phyloP scores from a whole-genome alignment of 1,140 invertebrate species.

The Caerostris extrusa region DNA sequence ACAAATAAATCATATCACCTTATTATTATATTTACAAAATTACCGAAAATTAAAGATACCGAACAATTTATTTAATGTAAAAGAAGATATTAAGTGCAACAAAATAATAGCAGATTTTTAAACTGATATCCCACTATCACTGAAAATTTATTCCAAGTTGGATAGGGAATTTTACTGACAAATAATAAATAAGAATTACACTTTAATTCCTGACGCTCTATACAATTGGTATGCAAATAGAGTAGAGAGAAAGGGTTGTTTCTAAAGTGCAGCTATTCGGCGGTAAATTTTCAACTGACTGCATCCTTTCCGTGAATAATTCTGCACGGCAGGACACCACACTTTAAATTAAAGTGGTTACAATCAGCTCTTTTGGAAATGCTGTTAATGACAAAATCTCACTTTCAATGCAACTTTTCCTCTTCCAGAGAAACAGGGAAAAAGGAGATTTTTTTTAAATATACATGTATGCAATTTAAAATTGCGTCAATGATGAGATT shows the following conservation, averaged over 20 bases:
- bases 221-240: conserved; percentile 55
- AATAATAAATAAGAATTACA: conserved; percentile 29
- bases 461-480: too few species aligned
- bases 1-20: too few species aligned
- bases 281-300: conserved; percentile 14
- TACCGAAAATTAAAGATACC: too few species aligned
- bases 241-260: neutral
- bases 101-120: conserved; percentile 7
- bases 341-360: conserved; percentile 43
- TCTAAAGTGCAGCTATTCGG: neutral
- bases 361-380: conserved; percentile 35
- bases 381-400: conserved; percentile 47
- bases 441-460: too few species aligned
- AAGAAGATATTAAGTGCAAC: neutral
- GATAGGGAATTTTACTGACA: neutral
- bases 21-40: too few species aligned
- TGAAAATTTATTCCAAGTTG: conserved; percentile 7
- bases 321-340: neutral
- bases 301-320: conserved; percentile 12
- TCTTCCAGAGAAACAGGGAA: neutral
- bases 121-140: neutral
- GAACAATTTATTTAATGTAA: conserved; percentile 42
- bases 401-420: neutral
- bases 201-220: conserved; percentile 44
- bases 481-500: too few species aligned